A percentile compares a stretch with the other conserved stretches of the same genome.
Evolutionary conservation across 2,113 vertebrate species (phyloP).

Genomic region (Leptocoma aspasia): DNA sequence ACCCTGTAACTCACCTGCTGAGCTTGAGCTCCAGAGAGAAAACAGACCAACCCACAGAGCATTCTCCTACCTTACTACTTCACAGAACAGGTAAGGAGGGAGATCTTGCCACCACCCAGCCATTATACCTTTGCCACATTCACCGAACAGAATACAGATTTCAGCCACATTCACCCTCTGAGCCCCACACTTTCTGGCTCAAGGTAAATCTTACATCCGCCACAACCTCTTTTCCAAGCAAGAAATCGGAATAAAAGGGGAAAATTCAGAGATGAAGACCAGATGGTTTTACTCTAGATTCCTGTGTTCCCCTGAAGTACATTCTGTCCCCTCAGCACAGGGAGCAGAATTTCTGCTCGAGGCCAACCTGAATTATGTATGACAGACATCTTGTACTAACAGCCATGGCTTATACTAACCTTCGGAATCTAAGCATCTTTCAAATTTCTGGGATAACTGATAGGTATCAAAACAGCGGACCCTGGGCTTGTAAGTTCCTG

Average conservation of each 20-base stretch:
- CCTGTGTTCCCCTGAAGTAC: not conserved
- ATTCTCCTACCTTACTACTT: not conserved
- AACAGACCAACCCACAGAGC: not conserved
- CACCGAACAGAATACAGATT: not conserved
- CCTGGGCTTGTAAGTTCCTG: conserved; percentile 95
- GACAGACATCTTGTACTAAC: not conserved
- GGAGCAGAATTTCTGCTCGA: not conserved
- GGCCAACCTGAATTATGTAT: not conserved
- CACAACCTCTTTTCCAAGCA: not conserved
- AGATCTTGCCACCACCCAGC: not conserved
- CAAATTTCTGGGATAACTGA: conserved; percentile 96
- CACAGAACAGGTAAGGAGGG: not conserved
- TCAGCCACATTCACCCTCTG: not conserved
- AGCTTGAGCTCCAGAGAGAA: not conserved
- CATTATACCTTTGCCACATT: fast-evolving
- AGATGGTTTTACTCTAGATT: not conserved
- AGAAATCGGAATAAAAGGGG: not conserved
- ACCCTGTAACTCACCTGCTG: not conserved
- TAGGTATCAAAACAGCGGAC: conserved; percentile 93
- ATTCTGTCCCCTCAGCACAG: not conserved
- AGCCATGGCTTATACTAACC: conserved; percentile 69
- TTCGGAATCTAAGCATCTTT: conserved; percentile 95
- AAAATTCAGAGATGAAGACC: not conserved
- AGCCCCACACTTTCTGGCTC: fast-evolving
- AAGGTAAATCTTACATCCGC: not conserved